Conservation (phyloP, 2,113 vertebrate species). For the Toxotes jaculatrix region DNA sequence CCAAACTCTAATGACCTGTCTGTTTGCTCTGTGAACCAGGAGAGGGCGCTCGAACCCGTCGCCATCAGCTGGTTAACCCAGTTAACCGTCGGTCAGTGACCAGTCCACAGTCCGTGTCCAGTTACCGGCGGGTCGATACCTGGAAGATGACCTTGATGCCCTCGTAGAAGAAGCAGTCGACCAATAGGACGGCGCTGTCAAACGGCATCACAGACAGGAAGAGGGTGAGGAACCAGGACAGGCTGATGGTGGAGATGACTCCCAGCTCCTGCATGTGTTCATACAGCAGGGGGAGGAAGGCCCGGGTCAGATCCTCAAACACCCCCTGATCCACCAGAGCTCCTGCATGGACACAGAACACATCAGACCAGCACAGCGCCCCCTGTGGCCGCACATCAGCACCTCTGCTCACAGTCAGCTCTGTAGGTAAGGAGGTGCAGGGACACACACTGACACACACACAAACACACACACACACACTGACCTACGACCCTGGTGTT, state of each 20-base stretch:
- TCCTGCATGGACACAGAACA: slow-evolving; percentile 77
- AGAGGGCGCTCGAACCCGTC: too few species aligned
- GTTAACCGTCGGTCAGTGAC: not conserved
- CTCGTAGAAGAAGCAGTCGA: slow-evolving; percentile 98
- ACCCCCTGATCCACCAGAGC: slow-evolving; percentile 97
- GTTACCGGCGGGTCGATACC: slow-evolving; percentile 37
- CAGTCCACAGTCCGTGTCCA: not conserved
- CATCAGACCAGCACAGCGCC: not conserved
- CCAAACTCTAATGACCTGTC: too few species aligned
- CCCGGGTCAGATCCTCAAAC: slow-evolving; percentile 94
- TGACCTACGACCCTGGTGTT: slow-evolving; percentile 97
- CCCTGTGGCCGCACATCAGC: not conserved
- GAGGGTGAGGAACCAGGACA: slow-evolving; percentile 98
- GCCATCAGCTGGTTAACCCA: too few species aligned
- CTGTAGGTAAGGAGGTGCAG: too few species aligned
- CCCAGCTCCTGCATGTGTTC: slow-evolving; percentile 97
- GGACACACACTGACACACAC: not conserved
- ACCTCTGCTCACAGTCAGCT: too few species aligned
- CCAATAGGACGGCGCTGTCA: slow-evolving; percentile 93
- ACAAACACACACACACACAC: slow-evolving; percentile 63
- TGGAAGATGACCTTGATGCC: slow-evolving; percentile 97
- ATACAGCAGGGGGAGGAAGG: slow-evolving; percentile 90
- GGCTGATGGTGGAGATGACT: slow-evolving; percentile 96
- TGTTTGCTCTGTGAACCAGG: too few species aligned
- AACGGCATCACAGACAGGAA: slow-evolving; percentile 99